These are phyloP conservation scores for Drosophila borealis DNA, from an alignment of 2,888 invertebrate genomes.

Conservation along the genomic window DNA sequence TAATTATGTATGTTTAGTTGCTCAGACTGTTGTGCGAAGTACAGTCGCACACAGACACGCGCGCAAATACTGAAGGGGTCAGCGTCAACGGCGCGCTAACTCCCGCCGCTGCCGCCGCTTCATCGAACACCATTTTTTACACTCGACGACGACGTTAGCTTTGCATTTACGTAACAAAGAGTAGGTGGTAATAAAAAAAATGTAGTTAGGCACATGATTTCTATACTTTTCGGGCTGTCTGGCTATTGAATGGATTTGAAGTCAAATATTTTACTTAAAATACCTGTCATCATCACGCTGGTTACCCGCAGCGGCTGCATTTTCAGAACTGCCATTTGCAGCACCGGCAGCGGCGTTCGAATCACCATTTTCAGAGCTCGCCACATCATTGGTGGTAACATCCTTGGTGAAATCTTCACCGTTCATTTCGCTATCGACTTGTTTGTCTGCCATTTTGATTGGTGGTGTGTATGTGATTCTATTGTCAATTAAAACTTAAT, in stretches of 20 bases:
- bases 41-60: constrained; percentile 81
- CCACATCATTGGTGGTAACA: constrained; percentile 86
- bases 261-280: constrained; percentile 62
- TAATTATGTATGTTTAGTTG: constrained; percentile 45
- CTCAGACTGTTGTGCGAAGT: constrained; percentile 57
- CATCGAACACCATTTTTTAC: constrained; percentile 57
- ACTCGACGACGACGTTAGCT: constrained; percentile 73
- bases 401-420: constrained; percentile 93
- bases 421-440: constrained; percentile 89
- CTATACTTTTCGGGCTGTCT: constrained; percentile 19
- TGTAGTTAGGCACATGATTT: constrained; percentile 72
- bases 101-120: constrained; percentile 51
- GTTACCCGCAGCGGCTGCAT: constrained; percentile 64
- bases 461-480: constrained; percentile 43
- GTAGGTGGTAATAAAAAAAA: constrained; percentile 60
- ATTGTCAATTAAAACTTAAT: constrained; percentile 61
- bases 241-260: constrained; percentile 23
- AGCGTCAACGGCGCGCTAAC: constrained; percentile 55
- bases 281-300: constrained; percentile 93
- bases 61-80: constrained; percentile 72
- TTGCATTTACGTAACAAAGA: constrained; percentile 77
- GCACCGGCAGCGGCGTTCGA: constrained; percentile 86
- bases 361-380: constrained; percentile 86
- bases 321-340: constrained; percentile 79
- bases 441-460: constrained; percentile 86